Base-by-base conservation (phyloP, 2,113 vertebrate species). In the Perognathus longimembris region DNA sequence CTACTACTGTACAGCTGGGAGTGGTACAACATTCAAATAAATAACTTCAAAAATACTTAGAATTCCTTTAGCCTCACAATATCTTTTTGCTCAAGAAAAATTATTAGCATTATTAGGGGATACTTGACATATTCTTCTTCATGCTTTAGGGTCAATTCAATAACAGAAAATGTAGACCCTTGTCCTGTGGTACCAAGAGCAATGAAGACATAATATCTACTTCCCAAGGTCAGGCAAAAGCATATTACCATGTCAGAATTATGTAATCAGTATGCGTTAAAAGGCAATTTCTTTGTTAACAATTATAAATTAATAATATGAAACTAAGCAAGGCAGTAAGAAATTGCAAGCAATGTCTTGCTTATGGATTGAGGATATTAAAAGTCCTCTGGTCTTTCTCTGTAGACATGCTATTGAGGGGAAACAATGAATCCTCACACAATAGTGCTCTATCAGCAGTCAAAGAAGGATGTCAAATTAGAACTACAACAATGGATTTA, bases 301-400 rank as follows among this genome's bases (percentile, higher is more conserved):
- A 76, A 88, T 89, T 50, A 59, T 12, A 83, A 93, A 59, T 40
- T 76, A 88, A 88, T 93, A 64, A 26, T 63, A 67, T 67, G 28
- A 26, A 10, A 81, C 42, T 78, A 66, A 61, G 18, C 42, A 34
- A 83, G 50, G 50, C 26, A 76, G 50, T 70, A 73, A n/a, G 26
- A 92, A 59, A 69, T 73, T 20, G 63, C 26, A 63, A 71, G 36
- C 66, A 83, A n/a, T 67, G 34, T 28, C 8, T 24, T 76, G 20
- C 42, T 76, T 78, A 21, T 73, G 50, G 57, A 89, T 77, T 63
- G 80, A 92, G 75, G 57, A 78, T 4, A 40, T 30, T 59, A 61
- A 66, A 8, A 24, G 6, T 21, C 17, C 36, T 74, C 77, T 61
- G 73, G 14, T 85, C n/a, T 90, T n/a, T 61, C 61, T 24, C 21